Conservation (phyloP, 2,888 invertebrate genomes). For the Xanthia togata region DNA sequence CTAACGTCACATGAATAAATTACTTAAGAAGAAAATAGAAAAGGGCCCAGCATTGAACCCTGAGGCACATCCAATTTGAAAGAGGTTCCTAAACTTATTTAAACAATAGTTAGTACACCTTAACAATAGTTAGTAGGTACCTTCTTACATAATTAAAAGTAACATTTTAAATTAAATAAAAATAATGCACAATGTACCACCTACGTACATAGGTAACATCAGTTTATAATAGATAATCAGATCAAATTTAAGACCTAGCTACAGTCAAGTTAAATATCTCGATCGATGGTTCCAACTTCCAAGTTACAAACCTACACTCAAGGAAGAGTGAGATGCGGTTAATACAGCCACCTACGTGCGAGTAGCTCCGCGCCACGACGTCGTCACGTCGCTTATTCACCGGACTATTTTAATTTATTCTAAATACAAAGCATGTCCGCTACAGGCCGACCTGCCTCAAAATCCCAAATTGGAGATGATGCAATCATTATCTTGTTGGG, state of each 20-base stretch:
- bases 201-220: not conserved
- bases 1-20: not conserved
- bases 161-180: not conserved
- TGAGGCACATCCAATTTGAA: not conserved
- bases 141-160: not conserved
- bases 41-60: not conserved
- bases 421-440: constrained; percentile 80
- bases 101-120: not conserved
- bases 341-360: constrained; percentile 38
- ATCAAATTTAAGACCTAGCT: not conserved
- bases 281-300: not conserved
- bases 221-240: not conserved
- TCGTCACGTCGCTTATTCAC: constrained; percentile 79
- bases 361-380: constrained; percentile 36
- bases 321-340: constrained; percentile 34
- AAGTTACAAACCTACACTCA: constrained; percentile 21
- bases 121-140: no score
- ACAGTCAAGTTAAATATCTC: constrained; percentile 10
- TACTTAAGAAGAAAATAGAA: not conserved
- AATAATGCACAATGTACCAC: not conserved
- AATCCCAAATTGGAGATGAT: constrained; percentile 59
- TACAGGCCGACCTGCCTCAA: constrained; percentile 62
- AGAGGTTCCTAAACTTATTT: not conserved
- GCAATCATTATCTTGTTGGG: constrained; percentile 54
- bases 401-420: constrained; percentile 84